Conservation (phyloP, 2,113 vertebrate species). For the Sander vitreus region DNA sequence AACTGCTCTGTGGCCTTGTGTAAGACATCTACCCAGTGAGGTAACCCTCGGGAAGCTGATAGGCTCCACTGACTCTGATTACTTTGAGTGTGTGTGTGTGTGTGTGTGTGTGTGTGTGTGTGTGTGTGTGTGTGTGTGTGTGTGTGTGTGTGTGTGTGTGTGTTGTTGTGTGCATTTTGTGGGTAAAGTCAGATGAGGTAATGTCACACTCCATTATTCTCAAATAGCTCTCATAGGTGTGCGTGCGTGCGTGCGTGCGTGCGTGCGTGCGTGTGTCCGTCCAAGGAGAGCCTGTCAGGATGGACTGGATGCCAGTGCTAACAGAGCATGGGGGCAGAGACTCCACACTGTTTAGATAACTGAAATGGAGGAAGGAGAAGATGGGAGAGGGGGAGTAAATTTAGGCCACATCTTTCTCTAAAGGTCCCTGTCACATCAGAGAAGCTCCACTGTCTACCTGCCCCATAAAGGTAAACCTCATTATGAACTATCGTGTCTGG, state of each 20-base stretch:
- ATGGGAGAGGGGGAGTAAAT: background rate
- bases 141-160: constrained; percentile 19
- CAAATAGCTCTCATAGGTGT: constrained; percentile 6
- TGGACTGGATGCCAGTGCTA: constrained; percentile 3
- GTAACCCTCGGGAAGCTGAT: constrained; percentile 39
- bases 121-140: constrained; percentile 24
- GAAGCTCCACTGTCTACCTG: constrained; percentile 7
- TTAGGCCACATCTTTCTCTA: constrained; percentile 20
- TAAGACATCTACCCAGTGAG: constrained; percentile 23
- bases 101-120: constrained; percentile 28
- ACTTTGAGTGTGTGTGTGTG: constrained; percentile 20
- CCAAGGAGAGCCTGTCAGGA: constrained; percentile 31
- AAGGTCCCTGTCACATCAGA: constrained; percentile 51
- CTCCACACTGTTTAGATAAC: constrained; percentile 24
- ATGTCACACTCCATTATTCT: constrained; percentile 66
- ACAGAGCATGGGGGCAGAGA: constrained; percentile 27
- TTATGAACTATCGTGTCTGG: background rate
- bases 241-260: background rate
- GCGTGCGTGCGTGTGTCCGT: background rate
- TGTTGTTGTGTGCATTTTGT: constrained; percentile 28
- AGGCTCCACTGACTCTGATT: constrained; percentile 46
- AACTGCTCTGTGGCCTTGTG: constrained; percentile 29
- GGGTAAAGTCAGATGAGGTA: constrained; percentile 31
- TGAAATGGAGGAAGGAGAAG: constrained; percentile 1
- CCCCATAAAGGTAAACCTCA: constrained; percentile 22